Evolutionary conservation across 1,140 invertebrate species (phyloP).

Genomic region (Meloidogyne exigua): DNA sequence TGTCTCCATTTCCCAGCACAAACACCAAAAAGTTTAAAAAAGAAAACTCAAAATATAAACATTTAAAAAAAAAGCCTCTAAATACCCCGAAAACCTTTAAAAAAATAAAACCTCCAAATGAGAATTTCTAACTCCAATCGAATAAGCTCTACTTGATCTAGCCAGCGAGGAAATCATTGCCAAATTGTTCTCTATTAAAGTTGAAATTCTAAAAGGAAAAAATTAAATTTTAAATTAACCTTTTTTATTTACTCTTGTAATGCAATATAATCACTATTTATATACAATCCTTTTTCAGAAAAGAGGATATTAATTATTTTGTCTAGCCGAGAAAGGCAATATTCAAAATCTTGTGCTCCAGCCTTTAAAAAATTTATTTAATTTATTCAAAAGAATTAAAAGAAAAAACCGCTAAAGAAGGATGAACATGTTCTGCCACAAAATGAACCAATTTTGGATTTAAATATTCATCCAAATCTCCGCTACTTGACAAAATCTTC

Average conservation of each 20-base stretch:
- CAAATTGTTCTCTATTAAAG: constrained; percentile 51
- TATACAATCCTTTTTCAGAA: constrained; percentile 43
- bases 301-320: constrained; percentile 37
- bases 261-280: constrained; percentile 52
- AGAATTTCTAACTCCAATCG: constrained; percentile 53
- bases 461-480: constrained; percentile 27
- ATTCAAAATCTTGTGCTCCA: not conserved
- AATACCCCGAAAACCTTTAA: not conserved
- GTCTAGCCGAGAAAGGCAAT: not conserved
- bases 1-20: no score
- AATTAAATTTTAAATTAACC: not conserved
- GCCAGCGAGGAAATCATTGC: constrained; percentile 53
- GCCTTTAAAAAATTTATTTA: not conserved
- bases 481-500: constrained; percentile 15
- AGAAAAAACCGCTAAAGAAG: constrained; percentile 48
- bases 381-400: constrained; percentile 17
- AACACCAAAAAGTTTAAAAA: not conserved
- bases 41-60: not conserved
- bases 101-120: constrained; percentile 40
- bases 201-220: constrained; percentile 31
- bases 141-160: constrained; percentile 58
- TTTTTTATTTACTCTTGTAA: constrained; percentile 27
- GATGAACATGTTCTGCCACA: constrained; percentile 62
- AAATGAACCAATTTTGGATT: constrained; percentile 54
- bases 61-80: no score